A percentile compares a stretch with the other conserved stretches of the same genome.
Conservation (phyloP, 2,888 invertebrate species). For the Sylvicola cinctus region DNA sequence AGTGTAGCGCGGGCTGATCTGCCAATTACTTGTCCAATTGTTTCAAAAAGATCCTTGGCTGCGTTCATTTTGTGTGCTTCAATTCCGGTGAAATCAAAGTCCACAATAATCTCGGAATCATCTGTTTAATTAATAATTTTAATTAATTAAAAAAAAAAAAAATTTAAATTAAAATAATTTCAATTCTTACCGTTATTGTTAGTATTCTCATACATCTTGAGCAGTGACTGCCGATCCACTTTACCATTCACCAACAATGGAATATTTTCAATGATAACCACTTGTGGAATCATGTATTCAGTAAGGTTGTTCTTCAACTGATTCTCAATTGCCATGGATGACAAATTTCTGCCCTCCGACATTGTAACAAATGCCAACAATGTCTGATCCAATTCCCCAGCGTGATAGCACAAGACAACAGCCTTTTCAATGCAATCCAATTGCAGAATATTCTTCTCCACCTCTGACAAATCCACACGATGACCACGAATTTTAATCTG, state of each 20-base stretch:
- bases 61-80: conserved; percentile 33
- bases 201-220: conserved; percentile 52
- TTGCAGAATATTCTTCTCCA: conserved; percentile 48
- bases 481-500: conserved; percentile 76
- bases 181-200: conserved; percentile 38
- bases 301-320: conserved; percentile 41
- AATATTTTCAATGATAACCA: conserved; percentile 48
- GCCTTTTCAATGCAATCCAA: conserved; percentile 49
- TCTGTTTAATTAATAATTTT: conserved; percentile 16
- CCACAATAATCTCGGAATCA: conserved; percentile 33
- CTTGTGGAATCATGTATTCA: conserved; percentile 63
- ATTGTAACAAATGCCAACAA: conserved; percentile 45
- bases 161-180: background rate
- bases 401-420: conserved; percentile 58
- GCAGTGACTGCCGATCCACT: conserved; percentile 56
- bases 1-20: conserved; percentile 39
- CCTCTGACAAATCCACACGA: conserved; percentile 64
- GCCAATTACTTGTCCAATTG: conserved; percentile 50
- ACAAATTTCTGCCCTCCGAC: conserved; percentile 9
- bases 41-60: conserved; percentile 51
- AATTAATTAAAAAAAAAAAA: no score
- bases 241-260: conserved; percentile 74
- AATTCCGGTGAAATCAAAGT: conserved; percentile 45
- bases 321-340: conserved; percentile 41
- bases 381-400: conserved; percentile 49